phyloP scores from a whole-genome alignment of 1,140 invertebrate species.

The Lepidostoma basale region DNA sequence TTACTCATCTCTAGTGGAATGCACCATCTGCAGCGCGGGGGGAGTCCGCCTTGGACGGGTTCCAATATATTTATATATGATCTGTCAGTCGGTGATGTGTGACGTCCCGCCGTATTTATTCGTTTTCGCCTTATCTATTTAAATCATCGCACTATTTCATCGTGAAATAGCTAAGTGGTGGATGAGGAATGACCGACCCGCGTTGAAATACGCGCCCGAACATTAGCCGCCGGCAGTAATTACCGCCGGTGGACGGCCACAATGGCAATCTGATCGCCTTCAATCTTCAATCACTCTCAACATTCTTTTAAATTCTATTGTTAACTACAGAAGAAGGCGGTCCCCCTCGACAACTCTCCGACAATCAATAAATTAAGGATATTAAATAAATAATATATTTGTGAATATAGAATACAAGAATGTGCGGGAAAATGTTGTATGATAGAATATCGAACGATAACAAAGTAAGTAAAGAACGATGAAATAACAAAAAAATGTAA shows the following conservation, averaged over 20 bases:
- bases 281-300: no score
- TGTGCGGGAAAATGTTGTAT: no score
- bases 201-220: constrained; percentile 8
- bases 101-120: constrained; percentile 30
- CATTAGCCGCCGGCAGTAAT: neutral
- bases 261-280: neutral
- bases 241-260: neutral
- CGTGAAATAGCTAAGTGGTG: constrained; percentile 30
- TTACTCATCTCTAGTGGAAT: no score
- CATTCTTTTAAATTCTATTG: no score
- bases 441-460: no score
- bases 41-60: neutral
- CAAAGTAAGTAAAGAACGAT: no score
- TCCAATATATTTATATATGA: constrained; percentile 28
- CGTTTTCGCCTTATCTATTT: constrained; percentile 36
- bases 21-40: neutral
- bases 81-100: constrained; percentile 23
- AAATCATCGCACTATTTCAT: constrained; percentile 35
- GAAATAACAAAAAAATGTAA: no score
- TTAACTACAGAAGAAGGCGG: no score
- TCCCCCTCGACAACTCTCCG: no score
- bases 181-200: constrained; percentile 28
- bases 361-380: no score
- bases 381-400: no score
- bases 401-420: no score